phyloP scores from a whole-genome alignment of 2,113 vertebrate genomes.

The Channa argus region DNA sequence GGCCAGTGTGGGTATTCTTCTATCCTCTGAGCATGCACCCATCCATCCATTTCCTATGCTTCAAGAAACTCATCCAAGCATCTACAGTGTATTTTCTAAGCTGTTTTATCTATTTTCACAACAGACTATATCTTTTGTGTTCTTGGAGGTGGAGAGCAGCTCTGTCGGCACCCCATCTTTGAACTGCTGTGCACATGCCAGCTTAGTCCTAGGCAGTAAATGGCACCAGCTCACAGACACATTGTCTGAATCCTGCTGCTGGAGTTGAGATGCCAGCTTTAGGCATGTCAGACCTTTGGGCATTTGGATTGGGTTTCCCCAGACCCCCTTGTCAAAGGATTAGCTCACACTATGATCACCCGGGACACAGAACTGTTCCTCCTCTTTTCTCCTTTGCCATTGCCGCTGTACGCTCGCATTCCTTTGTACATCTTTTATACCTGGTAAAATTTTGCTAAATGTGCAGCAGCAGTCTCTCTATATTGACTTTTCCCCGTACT shows the following conservation, averaged over 20 bases:
- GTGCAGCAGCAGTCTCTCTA: constrained; percentile 59
- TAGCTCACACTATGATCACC: constrained; percentile 79
- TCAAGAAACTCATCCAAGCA: constrained; percentile 18
- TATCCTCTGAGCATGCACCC: constrained; percentile 16
- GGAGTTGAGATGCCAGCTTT: constrained; percentile 76
- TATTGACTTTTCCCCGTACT: constrained; percentile 42
- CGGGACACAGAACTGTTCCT: constrained; percentile 64
- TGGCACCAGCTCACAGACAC: constrained; percentile 63
- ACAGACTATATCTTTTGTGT: constrained; percentile 41
- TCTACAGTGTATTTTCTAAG: constrained; percentile 25
- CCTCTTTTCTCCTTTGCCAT: constrained; percentile 60
- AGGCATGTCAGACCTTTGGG: constrained; percentile 75
- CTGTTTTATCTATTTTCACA: constrained; percentile 52
- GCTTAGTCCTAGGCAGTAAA: constrained; percentile 54
- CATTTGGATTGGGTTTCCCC: constrained; percentile 76
- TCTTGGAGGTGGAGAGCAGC: constrained; percentile 42
- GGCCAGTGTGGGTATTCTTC: constrained; percentile 35
- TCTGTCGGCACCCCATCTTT: constrained; percentile 54
- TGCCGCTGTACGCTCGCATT: constrained; percentile 58
- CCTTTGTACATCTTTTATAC: constrained; percentile 75
- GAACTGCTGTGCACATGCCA: constrained; percentile 52
- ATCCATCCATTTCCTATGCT: constrained; percentile 26
- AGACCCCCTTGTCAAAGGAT: constrained; percentile 80
- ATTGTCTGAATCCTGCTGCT: constrained; percentile 74
- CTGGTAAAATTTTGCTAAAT: constrained; percentile 74